Evolutionary conservation across 2,797 vertebrate genomes (phyloP).

Genomic region (Craterocephalus amniculus): DNA sequence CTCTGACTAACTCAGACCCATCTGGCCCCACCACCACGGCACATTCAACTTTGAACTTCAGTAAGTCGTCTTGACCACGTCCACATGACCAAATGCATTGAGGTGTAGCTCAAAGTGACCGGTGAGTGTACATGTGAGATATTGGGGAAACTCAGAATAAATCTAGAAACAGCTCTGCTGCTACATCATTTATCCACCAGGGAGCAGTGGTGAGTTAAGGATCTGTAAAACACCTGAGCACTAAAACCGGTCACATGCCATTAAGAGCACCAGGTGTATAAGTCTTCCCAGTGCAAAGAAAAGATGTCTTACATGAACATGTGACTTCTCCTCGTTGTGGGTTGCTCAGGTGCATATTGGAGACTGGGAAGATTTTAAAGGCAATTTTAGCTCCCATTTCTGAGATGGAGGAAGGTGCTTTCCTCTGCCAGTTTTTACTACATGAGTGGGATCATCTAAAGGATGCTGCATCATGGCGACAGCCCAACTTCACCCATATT

Average conservation of each 20-base stretch:
- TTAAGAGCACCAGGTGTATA: neutral
- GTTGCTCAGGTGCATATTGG: neutral
- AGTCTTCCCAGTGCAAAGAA: neutral
- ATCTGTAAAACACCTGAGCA: neutral
- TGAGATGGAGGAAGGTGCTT: no score
- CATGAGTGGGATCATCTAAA: no score
- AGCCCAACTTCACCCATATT: neutral
- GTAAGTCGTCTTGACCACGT: neutral
- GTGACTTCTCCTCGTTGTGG: neutral
- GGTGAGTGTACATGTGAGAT: no score
- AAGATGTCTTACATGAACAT: neutral
- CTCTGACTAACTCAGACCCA: no score
- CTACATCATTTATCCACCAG: neutral
- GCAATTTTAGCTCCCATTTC: neutral
- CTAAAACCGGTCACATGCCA: neutral
- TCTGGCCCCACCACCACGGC: no score
- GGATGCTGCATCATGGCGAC: neutral
- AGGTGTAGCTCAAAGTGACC: no score
- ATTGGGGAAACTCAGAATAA: neutral
- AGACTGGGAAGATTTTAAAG: neutral
- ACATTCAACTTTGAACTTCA: neutral
- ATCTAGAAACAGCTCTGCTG: neutral
- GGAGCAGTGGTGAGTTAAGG: neutral
- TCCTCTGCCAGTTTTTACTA: no score
- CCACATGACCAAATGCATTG: neutral